A percentile compares a stretch with the other conserved stretches of the same genome.
Evolutionary conservation across 2,888 invertebrate genomes (phyloP).

Genomic region (Psylliodes chrysocephalus): DNA sequence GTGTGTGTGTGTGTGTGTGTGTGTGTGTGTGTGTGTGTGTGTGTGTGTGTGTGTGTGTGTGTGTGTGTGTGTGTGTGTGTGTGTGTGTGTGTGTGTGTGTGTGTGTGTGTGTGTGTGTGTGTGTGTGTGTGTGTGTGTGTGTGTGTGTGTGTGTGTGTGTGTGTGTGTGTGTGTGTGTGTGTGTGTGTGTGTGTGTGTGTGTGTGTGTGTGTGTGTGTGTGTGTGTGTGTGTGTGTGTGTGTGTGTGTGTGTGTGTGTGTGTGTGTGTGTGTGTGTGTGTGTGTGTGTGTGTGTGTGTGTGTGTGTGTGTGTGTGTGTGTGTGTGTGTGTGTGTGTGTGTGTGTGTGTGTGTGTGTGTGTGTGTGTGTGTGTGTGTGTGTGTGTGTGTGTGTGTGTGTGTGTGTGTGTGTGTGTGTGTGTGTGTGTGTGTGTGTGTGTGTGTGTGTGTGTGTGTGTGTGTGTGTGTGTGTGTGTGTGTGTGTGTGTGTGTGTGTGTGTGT

Average conservation of each 20-base stretch:
- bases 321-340: not conserved
- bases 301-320: not conserved
- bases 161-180: not conserved
- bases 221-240: not conserved
- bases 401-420: not conserved
- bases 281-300: not conserved
- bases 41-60: not conserved
- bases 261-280: not conserved
- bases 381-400: not conserved
- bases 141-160: not conserved
- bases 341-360: not conserved
- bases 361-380: not conserved
- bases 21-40: not conserved
- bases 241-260: not conserved
- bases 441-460: not conserved
- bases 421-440: not conserved
- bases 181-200: not conserved
- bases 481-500: conserved; percentile 38
- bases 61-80: not conserved
- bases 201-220: not conserved
- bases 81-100: not conserved
- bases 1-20: not conserved
- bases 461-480: conserved; percentile 18
- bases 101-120: not conserved
- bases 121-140: not conserved